Evolutionary conservation across 1,140 invertebrate species (phyloP).

Genomic region (Ylistrum balloti): DNA sequence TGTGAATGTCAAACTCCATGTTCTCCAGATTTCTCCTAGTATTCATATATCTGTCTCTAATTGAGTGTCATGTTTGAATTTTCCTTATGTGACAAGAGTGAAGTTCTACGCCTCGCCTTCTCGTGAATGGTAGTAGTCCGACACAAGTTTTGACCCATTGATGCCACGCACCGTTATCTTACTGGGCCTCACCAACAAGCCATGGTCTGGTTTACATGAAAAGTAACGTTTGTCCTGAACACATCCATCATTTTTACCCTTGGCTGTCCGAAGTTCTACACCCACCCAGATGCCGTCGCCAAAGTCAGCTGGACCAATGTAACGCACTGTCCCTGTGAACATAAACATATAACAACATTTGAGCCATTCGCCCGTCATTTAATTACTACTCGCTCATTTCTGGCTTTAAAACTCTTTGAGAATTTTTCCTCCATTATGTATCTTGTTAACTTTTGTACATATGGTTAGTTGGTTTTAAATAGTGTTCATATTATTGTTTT

Average conservation of each 20-base stretch:
- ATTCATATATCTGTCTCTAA: not conserved
- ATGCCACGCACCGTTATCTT: conserved; percentile 85
- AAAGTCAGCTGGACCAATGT: conserved; percentile 84
- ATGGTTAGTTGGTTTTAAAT: too few relatives aligned
- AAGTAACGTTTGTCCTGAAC: conserved; percentile 84
- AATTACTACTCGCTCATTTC: too few relatives aligned
- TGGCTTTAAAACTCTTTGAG: too few relatives aligned
- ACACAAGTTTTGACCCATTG: conserved; percentile 84
- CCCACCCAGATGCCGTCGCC: conserved; percentile 85
- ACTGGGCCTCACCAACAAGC: conserved; percentile 83
- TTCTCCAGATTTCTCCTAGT: not conserved
- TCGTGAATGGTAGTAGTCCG: conserved; percentile 65
- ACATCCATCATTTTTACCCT: conserved; percentile 84
- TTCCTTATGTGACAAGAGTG: not conserved
- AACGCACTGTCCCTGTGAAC: conserved; percentile 81
- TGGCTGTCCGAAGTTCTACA: conserved; percentile 83
- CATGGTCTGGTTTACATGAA: conserved; percentile 83
- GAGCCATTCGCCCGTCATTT: too few relatives aligned
- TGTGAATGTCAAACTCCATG: not conserved
- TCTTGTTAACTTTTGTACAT: too few relatives aligned
- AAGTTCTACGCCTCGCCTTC: conserved; percentile 43
- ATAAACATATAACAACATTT: too few relatives aligned
- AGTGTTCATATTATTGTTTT: too few relatives aligned
- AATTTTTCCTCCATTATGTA: too few relatives aligned
- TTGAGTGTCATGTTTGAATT: not conserved